phyloP scores from a whole-genome alignment of 2,888 invertebrate genomes.

The Cheilosia vernalis region DNA sequence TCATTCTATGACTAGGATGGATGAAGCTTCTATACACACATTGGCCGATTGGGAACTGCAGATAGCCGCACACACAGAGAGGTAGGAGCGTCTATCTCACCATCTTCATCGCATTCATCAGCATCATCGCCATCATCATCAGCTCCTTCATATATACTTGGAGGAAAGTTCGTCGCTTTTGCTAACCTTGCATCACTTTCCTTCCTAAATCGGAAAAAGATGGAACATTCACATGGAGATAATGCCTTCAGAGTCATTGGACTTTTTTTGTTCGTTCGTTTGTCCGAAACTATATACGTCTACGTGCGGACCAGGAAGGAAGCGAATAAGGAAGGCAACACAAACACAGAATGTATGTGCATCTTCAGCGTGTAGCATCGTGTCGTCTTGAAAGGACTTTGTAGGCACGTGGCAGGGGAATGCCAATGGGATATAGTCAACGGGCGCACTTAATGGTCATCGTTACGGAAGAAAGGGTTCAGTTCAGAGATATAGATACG shows the following conservation, averaged over 20 bases:
- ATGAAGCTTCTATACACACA: conserved; percentile 30
- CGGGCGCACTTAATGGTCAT: conserved; percentile 68
- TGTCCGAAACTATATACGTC: conserved; percentile 44
- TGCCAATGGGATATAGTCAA: conserved; percentile 8
- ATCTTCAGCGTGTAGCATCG: conserved; percentile 6
- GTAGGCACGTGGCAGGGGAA: background rate
- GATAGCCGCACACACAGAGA: conserved; percentile 18
- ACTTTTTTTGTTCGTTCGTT: conserved; percentile 44
- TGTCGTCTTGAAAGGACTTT: conserved; percentile 29
- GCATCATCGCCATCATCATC: conserved; percentile 65
- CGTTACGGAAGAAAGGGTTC: conserved; percentile 52
- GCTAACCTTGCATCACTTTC: conserved; percentile 51
- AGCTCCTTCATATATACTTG: conserved; percentile 16
- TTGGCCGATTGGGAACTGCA: conserved; percentile 34
- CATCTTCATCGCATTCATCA: conserved; percentile 73
- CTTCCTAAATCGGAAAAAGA: conserved; percentile 50
- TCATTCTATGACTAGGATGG: conserved; percentile 60
- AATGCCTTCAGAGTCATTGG: conserved; percentile 42
- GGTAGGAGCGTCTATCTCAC: conserved; percentile 36
- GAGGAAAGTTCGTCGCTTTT: conserved; percentile 31
- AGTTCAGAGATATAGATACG: conserved; percentile 27
- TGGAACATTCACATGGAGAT: conserved; percentile 57
- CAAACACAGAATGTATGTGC: conserved; percentile 37
- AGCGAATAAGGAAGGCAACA: conserved; percentile 41
- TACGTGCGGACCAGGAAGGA: conserved; percentile 56